Evolutionary conservation across 2,113 vertebrate species (phyloP).

Genomic region (Mohoua ochrocephala): DNA sequence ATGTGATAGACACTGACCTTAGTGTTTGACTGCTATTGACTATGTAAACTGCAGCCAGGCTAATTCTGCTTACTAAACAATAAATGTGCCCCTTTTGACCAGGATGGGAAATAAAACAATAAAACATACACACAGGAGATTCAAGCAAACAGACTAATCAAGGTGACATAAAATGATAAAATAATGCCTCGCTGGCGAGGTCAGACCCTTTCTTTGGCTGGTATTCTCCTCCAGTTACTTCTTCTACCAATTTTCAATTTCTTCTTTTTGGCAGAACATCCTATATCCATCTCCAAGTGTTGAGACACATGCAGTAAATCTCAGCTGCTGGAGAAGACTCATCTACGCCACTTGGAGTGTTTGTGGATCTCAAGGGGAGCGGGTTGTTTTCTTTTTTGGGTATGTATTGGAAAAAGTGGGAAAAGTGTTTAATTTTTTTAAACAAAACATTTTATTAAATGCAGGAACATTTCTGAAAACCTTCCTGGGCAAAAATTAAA

Average conservation of each 20-base stretch:
- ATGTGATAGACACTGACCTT: slow-evolving; percentile 73
- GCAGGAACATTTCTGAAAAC: not conserved
- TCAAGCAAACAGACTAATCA: slow-evolving; percentile 47
- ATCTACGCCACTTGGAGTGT: not conserved
- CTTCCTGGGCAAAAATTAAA: not conserved
- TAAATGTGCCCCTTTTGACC: slow-evolving; percentile 53
- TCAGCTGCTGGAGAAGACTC: not conserved
- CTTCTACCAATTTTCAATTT: slow-evolving; percentile 47
- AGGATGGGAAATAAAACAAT: slow-evolving; percentile 61
- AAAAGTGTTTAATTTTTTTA: not conserved
- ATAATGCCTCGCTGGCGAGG: slow-evolving; percentile 39
- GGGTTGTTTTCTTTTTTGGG: not conserved
- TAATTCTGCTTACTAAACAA: slow-evolving; percentile 75
- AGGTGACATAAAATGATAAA: slow-evolving; percentile 66
- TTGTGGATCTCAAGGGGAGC: not conserved
- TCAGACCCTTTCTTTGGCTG: slow-evolving; percentile 37
- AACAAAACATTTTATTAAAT: not conserved
- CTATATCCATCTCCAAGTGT: slow-evolving; percentile 6
- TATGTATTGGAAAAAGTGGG: not conserved
- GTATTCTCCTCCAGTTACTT: slow-evolving; percentile 27
- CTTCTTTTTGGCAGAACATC: slow-evolving; percentile 22
- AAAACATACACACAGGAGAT: slow-evolving; percentile 29
- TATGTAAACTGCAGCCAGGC: slow-evolving; percentile 68
- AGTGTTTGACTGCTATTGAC: slow-evolving; percentile 74
- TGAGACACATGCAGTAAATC: slow-evolving; percentile 48